Evolutionary conservation across 2,797 vertebrate genomes (phyloP), one percentile per base, ranked within the genome.

Genomic region (Bradypodion ventrale): DNA sequence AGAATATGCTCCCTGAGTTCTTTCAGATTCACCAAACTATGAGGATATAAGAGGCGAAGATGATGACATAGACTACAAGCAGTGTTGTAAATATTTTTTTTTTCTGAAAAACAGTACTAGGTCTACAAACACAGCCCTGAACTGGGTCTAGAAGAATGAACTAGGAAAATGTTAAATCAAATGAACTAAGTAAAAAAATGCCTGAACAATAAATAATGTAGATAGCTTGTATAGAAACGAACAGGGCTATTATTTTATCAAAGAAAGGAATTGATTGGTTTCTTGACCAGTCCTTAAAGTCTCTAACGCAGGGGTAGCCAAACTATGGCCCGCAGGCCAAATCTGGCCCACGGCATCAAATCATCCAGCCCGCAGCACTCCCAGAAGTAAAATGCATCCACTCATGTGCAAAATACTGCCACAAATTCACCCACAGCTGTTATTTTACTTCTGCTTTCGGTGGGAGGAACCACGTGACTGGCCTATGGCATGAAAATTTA

Each of bases 1-100:
- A 83, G 97, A 96, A 83, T 96, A 96, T 35, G 97, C 94, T 90
- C 98, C 97, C 89, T 97, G 94, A 93, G 96, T 96, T 90, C 95
- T 96, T 89, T 98, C 98, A 59, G 97, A 94, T 80, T 98, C 97
- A 91, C 93, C 95, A 89, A 97, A 96, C 96, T 94, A 95, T 4
- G 92, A 81, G 91, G 96, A 91, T 1, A 94, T 90, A 89, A 95
- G 95, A 88, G 94, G 90, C 83, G 95, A 92, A 52, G 95, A 93
- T 74, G 94, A 93, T 0, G 95, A 93, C 23, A 94, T 62, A 89
- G 95, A 92, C 96, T 96, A 59, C 21, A 87, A 85, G 68, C 66
- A 76, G 32, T 75, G 75, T 23, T 49, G 69, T 49, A 42, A 82
- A 37, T 60, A 16, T 10, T 32, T 85, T 76, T 15, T 63, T 65